A percentile compares a stretch with the other conserved stretches of the same genome.
Evolutionary conservation across 2,888 invertebrate species (phyloP).

Genomic region (Glaucopsyche alexis): DNA sequence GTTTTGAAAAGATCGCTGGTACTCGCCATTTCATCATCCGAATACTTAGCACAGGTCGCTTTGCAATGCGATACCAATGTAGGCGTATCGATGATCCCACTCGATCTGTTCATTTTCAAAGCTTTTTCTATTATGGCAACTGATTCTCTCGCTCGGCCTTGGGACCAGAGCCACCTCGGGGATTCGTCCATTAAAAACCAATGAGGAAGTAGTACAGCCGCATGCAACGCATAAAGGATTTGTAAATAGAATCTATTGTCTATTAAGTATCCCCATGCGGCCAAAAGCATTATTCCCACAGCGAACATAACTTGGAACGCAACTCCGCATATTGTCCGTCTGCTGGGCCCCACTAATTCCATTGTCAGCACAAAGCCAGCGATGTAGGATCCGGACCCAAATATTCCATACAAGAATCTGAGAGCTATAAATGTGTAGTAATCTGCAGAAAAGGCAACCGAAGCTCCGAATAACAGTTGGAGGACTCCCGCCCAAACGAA

Average conservation of each 20-base stretch:
- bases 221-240: constrained; percentile 88
- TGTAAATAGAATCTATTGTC: constrained; percentile 87
- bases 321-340: constrained; percentile 89
- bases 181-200: constrained; percentile 94
- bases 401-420: constrained; percentile 87
- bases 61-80: constrained; percentile 82
- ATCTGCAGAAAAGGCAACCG: constrained; percentile 87
- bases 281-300: constrained; percentile 88
- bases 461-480: constrained; percentile 84
- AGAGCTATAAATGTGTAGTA: constrained; percentile 85
- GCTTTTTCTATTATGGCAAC: constrained; percentile 87
- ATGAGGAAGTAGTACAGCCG: constrained; percentile 85
- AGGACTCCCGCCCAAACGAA: constrained; percentile 88
- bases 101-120: constrained; percentile 84
- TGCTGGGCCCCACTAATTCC: constrained; percentile 90
- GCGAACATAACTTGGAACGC: constrained; percentile 90
- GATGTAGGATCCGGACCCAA: constrained; percentile 88
- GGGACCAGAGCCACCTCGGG: constrained; percentile 92
- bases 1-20: constrained; percentile 87
- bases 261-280: constrained; percentile 89
- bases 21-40: constrained; percentile 78
- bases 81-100: constrained; percentile 82
- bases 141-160: constrained; percentile 87
- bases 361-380: constrained; percentile 86
- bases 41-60: constrained; percentile 70